Percentiles rank a stretch among this genome's conserved stretches.
These are phyloP conservation scores for Ophioninae sp. DNA, from an alignment of 2,888 invertebrate genomes.

Conservation along the genomic window DNA sequence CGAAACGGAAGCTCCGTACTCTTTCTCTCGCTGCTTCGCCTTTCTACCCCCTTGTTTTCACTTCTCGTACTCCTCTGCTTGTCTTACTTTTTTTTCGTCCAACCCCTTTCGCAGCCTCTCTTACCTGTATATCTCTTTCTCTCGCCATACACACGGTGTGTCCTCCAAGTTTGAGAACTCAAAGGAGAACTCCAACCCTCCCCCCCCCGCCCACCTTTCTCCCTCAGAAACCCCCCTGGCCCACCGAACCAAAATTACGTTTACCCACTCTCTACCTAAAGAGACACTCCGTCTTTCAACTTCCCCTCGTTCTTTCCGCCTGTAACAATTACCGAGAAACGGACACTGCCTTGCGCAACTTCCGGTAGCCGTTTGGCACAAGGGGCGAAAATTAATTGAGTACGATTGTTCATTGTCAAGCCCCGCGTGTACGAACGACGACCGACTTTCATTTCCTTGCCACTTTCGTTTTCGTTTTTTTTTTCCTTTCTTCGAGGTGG, in stretches of 20 bases:
- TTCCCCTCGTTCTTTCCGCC: neutral
- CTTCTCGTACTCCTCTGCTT: neutral
- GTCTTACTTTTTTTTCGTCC: neutral
- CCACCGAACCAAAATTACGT: slow-evolving; percentile 27
- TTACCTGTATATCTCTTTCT: slow-evolving; percentile 10
- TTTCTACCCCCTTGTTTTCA: slow-evolving; percentile 23
- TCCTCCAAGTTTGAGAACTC: slow-evolving; percentile 30
- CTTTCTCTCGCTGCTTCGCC: slow-evolving; percentile 26
- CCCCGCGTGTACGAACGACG: neutral
- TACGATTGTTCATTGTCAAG: slow-evolving; percentile 30
- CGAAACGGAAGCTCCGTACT: slow-evolving; percentile 20
- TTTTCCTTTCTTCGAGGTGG: neutral
- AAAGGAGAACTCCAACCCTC: slow-evolving; percentile 22
- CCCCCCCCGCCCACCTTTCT: neutral
- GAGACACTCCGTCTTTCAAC: slow-evolving; percentile 7
- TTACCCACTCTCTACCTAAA: slow-evolving; percentile 12
- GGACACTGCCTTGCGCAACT: slow-evolving; percentile 4
- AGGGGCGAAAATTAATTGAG: slow-evolving; percentile 24
- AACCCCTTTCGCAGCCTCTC: neutral
- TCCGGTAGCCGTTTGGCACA: neutral
- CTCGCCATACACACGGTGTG: slow-evolving; percentile 8
- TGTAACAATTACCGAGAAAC: slow-evolving; percentile 49
- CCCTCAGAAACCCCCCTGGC: too few relatives aligned
- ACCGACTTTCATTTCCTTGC: neutral
- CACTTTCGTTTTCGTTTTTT: neutral